Percentiles rank a stretch among this genome's conserved stretches.
phyloP scores from a whole-genome alignment of 2,888 invertebrate species.

The Campoplex nolae region DNA sequence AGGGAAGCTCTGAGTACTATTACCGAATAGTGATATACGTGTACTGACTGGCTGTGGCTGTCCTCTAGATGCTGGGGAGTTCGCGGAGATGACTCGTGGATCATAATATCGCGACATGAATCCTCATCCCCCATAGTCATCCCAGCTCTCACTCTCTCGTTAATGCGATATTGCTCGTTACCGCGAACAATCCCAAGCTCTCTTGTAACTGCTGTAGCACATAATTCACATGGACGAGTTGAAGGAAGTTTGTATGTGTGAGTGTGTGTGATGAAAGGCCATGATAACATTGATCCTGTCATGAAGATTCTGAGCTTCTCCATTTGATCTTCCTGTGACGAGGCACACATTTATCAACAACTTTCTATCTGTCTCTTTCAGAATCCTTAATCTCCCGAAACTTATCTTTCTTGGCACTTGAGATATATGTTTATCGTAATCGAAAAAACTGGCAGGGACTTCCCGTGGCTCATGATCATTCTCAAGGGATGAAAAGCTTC shows the following conservation, averaged over 20 bases:
- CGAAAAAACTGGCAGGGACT: background rate
- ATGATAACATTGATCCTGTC: slow-evolving; percentile 54
- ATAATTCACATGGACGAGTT: slow-evolving; percentile 28
- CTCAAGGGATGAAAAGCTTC: background rate
- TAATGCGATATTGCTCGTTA: slow-evolving; percentile 72
- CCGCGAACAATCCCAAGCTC: slow-evolving; percentile 58
- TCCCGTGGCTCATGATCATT: background rate
- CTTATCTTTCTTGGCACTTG: background rate
- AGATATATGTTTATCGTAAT: background rate
- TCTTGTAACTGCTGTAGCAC: slow-evolving; percentile 26
- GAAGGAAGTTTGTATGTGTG: background rate
- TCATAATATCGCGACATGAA: slow-evolving; percentile 68
- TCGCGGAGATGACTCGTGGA: slow-evolving; percentile 63
- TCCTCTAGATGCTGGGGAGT: slow-evolving; percentile 44
- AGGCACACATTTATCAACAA: slow-evolving; percentile 15
- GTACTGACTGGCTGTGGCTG: slow-evolving; percentile 17
- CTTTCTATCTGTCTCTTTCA: background rate
- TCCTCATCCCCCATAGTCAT: slow-evolving; percentile 31
- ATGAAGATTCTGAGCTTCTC: slow-evolving; percentile 36
- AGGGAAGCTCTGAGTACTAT: background rate
- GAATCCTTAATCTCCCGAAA: slow-evolving; percentile 18
- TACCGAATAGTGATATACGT: slow-evolving; percentile 21
- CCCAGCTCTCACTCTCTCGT: slow-evolving; percentile 44
- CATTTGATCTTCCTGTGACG: slow-evolving; percentile 1
- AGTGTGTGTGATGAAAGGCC: slow-evolving; percentile 26